Percentiles rank a stretch among this genome's conserved stretches.
These are phyloP conservation scores for Tanytarsus gracilentus DNA, from an alignment of 2,888 invertebrate species.

Conservation along the genomic window DNA sequence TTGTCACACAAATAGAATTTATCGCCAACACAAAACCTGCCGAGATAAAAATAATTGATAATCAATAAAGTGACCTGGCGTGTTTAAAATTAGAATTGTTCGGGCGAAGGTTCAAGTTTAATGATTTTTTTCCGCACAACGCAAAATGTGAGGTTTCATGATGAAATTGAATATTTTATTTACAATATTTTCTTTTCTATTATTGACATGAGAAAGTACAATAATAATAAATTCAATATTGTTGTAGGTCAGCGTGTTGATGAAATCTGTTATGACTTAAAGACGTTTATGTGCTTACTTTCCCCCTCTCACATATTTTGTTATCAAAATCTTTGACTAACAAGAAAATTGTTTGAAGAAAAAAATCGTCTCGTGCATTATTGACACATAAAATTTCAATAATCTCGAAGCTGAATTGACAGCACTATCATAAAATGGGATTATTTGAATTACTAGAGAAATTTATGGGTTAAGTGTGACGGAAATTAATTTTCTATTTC, in stretches of 20 bases:
- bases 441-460: too few species aligned
- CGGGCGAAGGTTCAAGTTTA: background rate
- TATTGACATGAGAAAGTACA: background rate
- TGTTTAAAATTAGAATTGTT: background rate
- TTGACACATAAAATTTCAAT: too few species aligned
- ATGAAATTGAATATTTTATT: background rate
- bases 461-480: too few species aligned
- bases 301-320: too few species aligned
- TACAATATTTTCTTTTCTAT: background rate
- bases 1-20: conserved; percentile 95
- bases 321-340: background rate
- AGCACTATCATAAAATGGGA: too few species aligned
- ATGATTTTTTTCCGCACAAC: background rate
- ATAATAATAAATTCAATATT: conserved; percentile 9
- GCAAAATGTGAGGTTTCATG: background rate
- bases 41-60: conserved; percentile 31
- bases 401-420: too few species aligned
- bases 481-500: too few species aligned
- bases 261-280: too few species aligned
- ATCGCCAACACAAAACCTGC: conserved; percentile 96
- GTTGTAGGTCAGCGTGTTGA: conserved; percentile 3
- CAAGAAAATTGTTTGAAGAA: background rate
- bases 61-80: too few species aligned
- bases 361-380: too few species aligned
- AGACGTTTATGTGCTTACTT: too few species aligned